phyloP scores from a whole-genome alignment of 2,797 vertebrate genomes.

The Sarcophilus harrisii region DNA sequence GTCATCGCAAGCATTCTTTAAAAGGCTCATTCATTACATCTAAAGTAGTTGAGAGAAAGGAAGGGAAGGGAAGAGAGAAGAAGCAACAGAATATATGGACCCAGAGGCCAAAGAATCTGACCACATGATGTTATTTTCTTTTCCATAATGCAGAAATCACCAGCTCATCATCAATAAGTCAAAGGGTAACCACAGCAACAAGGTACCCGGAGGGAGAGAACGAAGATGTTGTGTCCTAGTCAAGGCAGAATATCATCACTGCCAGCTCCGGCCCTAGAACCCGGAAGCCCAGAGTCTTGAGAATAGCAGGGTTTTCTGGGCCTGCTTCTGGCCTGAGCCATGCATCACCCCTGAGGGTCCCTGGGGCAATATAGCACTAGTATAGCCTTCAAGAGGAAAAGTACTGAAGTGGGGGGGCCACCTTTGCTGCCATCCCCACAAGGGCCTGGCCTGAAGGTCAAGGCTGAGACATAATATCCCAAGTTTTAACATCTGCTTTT shows the following conservation, averaged over 20 bases:
- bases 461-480: neutral
- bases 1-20: neutral
- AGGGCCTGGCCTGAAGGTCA: neutral
- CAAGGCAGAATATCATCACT: too few species aligned
- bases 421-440: neutral
- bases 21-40: neutral
- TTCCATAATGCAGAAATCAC: neutral
- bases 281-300: too few species aligned
- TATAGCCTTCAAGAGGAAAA: too few species aligned
- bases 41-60: conserved; percentile 20
- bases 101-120: conserved; percentile 10
- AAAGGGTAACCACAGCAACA: neutral
- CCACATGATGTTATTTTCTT: neutral
- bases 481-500: conserved; percentile 4
- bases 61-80: neutral
- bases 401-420: too few species aligned
- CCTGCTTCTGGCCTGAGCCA: neutral
- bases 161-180: neutral
- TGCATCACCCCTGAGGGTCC: neutral
- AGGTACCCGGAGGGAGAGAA: too few species aligned
- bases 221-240: too few species aligned
- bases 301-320: too few species aligned
- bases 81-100: neutral
- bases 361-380: neutral
- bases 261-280: neutral